phyloP scores from a whole-genome alignment of 2,888 invertebrate genomes.

The Drosophila helvetica region DNA sequence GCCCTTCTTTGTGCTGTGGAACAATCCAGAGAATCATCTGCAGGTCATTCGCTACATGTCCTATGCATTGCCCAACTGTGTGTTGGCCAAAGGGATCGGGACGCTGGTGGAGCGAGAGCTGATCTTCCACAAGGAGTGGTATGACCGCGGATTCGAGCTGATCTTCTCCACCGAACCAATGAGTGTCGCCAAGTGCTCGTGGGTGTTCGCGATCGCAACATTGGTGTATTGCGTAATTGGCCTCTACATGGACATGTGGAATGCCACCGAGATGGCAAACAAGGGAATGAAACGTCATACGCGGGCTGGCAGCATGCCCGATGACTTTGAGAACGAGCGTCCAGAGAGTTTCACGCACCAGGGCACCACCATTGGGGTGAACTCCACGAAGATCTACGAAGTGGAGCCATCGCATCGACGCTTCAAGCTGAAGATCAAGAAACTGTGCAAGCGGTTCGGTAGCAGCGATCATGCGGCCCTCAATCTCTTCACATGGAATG shows the following conservation, averaged over 20 bases:
- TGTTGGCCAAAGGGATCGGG: slow-evolving; percentile 85
- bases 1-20: slow-evolving; percentile 87
- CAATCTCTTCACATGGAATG: slow-evolving; percentile 89
- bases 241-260: slow-evolving; percentile 85
- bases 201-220: slow-evolving; percentile 30
- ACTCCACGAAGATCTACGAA: slow-evolving; percentile 82
- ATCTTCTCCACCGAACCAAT: slow-evolving; percentile 22
- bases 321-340: slow-evolving; percentile 41
- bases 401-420: slow-evolving; percentile 84
- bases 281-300: slow-evolving; percentile 3
- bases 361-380: slow-evolving; percentile 32
- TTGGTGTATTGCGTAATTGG: slow-evolving; percentile 86
- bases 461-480: slow-evolving; percentile 85
- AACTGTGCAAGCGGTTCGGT: slow-evolving; percentile 88
- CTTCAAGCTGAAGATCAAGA: slow-evolving; percentile 81
- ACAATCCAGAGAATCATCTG: slow-evolving; percentile 37
- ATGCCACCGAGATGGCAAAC: slow-evolving; percentile 37
- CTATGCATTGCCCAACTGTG: slow-evolving; percentile 88
- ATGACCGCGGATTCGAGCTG: slow-evolving; percentile 12
- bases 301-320: slow-evolving; percentile 1
- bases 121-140: slow-evolving; percentile 30
- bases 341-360: slow-evolving; percentile 36
- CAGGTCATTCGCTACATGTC: slow-evolving; percentile 35
- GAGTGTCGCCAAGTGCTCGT: slow-evolving; percentile 17
- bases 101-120: slow-evolving; percentile 52